These are phyloP conservation scores for Cryptocephalus primarius DNA, from an alignment of 2,888 invertebrate genomes.

Conservation along the genomic window DNA sequence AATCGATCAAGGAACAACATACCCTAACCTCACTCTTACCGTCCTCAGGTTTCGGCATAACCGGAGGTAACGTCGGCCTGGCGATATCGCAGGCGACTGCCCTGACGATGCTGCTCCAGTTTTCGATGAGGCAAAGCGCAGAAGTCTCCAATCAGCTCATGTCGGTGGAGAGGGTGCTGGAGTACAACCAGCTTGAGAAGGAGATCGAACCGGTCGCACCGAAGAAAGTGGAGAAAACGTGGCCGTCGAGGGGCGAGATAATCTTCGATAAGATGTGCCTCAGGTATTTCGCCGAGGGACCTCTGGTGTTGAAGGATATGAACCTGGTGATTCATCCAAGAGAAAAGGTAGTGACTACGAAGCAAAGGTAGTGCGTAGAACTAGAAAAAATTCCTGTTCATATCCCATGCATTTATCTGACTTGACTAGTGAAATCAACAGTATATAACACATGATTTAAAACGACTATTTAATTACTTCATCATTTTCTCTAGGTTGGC, in stretches of 20 bases:
- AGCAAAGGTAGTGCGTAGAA: conserved; percentile 41
- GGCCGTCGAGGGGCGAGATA: conserved; percentile 58
- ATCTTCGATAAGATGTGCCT: conserved; percentile 50
- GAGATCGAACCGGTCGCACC: conserved; percentile 47
- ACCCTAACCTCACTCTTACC: conserved; percentile 50
- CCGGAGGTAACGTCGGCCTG: conserved; percentile 17
- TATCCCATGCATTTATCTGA: conserved; percentile 4
- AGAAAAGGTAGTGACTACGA: conserved; percentile 61
- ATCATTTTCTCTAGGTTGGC: conserved; percentile 47
- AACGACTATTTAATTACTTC: too few species aligned
- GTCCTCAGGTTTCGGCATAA: conserved; percentile 11
- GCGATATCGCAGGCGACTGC: conserved; percentile 40
- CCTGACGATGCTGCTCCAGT: conserved; percentile 68
- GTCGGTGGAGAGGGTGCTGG: conserved; percentile 67
- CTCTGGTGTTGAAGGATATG: conserved; percentile 59
- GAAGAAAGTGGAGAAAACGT: conserved; percentile 37
- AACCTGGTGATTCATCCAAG: conserved; percentile 54
- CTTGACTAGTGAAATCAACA: too few species aligned
- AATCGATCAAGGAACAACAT: too few species aligned
- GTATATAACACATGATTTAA: too few species aligned
- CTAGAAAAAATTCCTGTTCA: too few species aligned
- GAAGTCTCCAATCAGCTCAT: conserved; percentile 65
- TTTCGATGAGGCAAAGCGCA: conserved; percentile 66
- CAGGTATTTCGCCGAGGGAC: conserved; percentile 50
- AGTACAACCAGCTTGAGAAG: conserved; percentile 60